Percentiles rank a stretch among this genome's conserved stretches.
These are phyloP conservation scores for Alligator mississippiensis DNA, from an alignment of 2,113 vertebrate genomes.

Conservation along the genomic window DNA sequence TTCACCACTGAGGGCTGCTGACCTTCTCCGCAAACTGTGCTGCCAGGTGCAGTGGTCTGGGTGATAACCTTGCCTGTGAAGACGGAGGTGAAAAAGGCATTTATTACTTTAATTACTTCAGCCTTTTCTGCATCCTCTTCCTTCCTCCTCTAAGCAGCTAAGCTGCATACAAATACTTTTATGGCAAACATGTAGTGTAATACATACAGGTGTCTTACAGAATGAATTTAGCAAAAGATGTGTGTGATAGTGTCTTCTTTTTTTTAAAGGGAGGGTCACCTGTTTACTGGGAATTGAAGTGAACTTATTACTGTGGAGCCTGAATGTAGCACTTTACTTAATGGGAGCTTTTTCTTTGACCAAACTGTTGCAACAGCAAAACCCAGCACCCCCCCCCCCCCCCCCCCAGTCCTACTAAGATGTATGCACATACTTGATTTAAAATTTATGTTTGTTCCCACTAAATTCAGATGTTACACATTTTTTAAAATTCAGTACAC, in stretches of 20 bases:
- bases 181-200: not conserved
- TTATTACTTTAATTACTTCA: no score
- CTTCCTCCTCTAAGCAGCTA: not conserved
- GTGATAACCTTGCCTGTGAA: no score
- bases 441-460: not conserved
- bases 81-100: no score
- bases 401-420: not conserved
- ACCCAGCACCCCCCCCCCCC: no score
- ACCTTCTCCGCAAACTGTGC: no score
- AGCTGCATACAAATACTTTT: not conserved
- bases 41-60: no score
- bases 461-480: not conserved
- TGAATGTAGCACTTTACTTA: not conserved
- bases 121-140: not conserved
- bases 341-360: not conserved
- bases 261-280: not conserved
- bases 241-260: not conserved
- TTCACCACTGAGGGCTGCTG: no score
- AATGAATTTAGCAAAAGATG: not conserved
- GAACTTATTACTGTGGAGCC: not conserved
- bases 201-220: not conserved
- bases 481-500: not conserved
- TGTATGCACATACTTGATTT: not conserved
- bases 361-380: not conserved
- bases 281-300: not conserved